Conservation (phyloP, 2,797 vertebrate genomes). For the Cyprinella venusta region DNA sequence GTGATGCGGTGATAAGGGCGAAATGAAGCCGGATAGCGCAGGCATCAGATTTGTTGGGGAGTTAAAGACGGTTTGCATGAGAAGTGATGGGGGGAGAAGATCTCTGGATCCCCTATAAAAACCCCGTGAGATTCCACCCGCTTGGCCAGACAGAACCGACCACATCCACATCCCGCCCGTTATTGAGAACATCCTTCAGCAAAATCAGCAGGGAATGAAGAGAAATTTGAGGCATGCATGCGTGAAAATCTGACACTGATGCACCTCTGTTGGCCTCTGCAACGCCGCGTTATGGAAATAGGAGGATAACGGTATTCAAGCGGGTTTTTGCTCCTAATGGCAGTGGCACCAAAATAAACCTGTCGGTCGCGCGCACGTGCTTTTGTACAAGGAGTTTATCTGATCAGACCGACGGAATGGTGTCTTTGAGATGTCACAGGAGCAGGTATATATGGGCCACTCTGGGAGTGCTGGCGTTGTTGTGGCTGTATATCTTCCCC, state of each 20-base stretch:
- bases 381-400: neutral
- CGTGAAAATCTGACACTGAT: constrained; percentile 21
- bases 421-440: constrained; percentile 84
- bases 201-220: neutral
- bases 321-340: neutral
- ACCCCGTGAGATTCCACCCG: constrained; percentile 54
- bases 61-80: constrained; percentile 42
- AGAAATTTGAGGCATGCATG: constrained; percentile 45
- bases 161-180: neutral
- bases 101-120: constrained; percentile 1
- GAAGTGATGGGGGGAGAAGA: constrained; percentile 58
- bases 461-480: constrained; percentile 88
- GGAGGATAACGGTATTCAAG: constrained; percentile 3
- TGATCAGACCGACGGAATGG: constrained; percentile 55
- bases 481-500: constrained; percentile 93
- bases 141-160: neutral
- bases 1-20: neutral
- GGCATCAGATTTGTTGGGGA: constrained; percentile 46
- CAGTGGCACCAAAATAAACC: constrained; percentile 27
- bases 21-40: constrained; percentile 30
- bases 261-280: neutral
- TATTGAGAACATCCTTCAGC: neutral
- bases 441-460: constrained; percentile 88
- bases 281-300: neutral
- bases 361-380: neutral